Base-by-base conservation (phyloP, 2,797 vertebrate species). In the Crocodylus rhombifer region DNA sequence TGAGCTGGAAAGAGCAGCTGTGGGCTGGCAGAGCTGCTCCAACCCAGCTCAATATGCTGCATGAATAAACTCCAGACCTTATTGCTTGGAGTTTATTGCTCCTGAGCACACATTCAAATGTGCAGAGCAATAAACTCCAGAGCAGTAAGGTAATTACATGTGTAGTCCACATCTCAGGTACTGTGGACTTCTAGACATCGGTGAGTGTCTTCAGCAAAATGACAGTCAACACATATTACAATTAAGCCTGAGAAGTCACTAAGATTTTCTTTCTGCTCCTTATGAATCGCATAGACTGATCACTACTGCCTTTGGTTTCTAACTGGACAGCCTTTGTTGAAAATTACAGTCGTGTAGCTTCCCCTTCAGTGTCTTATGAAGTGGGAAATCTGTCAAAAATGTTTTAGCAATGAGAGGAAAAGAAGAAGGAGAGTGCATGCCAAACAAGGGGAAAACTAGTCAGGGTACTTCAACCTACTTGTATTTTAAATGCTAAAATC, bases 401-500 rank as follows among this genome's bases (percentile, higher is more conserved):
- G 2, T 63, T 88, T 76, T 51, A 90, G 16, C 95, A 92, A 81
- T 16, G 55, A 13, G 58, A 6, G 1, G 21, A 84, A 73, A 26
- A 55, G 33, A 80, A 85, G 83, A 82, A 11, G 73, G 87, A 94
- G 30, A 94, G 84, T 26, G 2, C n/a, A 57, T 15, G 12, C 13
- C 55, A 86, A 93, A 63, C 4, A 73, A 86, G 25, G 6, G 36
- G 28, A 57, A 65, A 77, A 28, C 26, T 76, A 69, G 8, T 60
- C 42, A 42, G 82, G 3, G 55, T 67, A 55, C 80, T 89, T 92
- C 89, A 82, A 26, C 20, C 63, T 30, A 42, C 86, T 89, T 56
- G 82, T 86, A 87, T 67, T 94, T 58, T 87, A 94, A 95, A 76
- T n/a, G 64, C 12, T 82, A 90, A 92, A 94, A 87, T 97, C 91